Conservation (phyloP, 2,888 invertebrate species). For the Scaptomyza caliginosa region DNA sequence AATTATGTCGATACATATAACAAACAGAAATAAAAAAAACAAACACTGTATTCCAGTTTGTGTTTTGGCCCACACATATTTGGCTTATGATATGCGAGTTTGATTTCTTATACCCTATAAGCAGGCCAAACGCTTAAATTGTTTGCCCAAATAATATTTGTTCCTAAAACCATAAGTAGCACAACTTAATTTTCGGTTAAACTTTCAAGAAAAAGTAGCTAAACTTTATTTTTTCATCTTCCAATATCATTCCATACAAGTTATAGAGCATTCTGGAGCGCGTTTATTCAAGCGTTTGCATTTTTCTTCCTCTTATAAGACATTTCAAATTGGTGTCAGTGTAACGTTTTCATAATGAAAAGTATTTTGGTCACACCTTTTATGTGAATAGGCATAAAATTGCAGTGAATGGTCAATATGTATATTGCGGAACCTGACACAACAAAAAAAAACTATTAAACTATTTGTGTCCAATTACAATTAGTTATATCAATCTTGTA, state of each 20-base stretch:
- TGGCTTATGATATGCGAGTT: conserved; percentile 1
- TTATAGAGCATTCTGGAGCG: not conserved
- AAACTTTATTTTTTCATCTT: too few relatives aligned
- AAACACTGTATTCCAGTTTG: conserved; percentile 12
- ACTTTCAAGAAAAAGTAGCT: not conserved
- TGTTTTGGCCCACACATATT: conserved; percentile 8
- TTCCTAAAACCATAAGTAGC: too few relatives aligned
- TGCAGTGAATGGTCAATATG: not conserved
- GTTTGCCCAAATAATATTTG: too few relatives aligned
- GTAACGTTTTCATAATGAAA: conserved; percentile 4
- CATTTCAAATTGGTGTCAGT: conserved; percentile 2
- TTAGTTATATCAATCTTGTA: too few relatives aligned
- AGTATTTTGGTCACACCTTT: not conserved
- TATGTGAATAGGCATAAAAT: not conserved
- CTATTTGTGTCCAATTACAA: not conserved
- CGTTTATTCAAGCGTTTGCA: not conserved
- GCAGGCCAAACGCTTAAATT: not conserved
- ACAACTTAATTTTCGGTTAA: too few relatives aligned
- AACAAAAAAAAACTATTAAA: not conserved
- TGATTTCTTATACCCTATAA: not conserved
- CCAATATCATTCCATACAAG: not conserved
- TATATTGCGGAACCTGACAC: not conserved
- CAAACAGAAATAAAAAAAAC: not conserved
- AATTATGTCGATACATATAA: not conserved
- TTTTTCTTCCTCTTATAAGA: not conserved